Evolutionary conservation across 2,113 vertebrate genomes (phyloP).

Genomic region (Leptocoma aspasia): DNA sequence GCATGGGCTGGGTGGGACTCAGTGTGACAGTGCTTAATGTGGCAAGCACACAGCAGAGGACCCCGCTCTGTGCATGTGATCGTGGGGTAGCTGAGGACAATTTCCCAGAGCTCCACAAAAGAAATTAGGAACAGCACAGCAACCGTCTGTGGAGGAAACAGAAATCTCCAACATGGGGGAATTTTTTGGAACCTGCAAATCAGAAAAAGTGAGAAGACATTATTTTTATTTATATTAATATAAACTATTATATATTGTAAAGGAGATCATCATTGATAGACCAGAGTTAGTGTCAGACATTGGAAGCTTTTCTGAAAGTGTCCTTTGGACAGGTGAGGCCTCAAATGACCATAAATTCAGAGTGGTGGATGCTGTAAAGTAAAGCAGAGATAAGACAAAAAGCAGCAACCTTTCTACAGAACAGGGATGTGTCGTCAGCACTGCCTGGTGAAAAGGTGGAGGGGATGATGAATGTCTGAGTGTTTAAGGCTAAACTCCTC

Average conservation of each 20-base stretch:
- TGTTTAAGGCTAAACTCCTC: neutral
- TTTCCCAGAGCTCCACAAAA: neutral
- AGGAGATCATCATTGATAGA: neutral
- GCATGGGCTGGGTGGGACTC: fast-evolving
- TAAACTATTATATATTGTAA: neutral
- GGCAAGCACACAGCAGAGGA: neutral
- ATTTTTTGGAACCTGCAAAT: neutral
- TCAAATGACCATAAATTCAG: neutral
- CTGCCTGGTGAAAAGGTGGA: neutral
- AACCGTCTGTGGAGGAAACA: neutral
- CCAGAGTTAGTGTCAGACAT: neutral
- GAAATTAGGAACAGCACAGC: neutral
- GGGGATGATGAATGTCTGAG: neutral
- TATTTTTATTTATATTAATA: neutral
- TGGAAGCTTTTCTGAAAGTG: neutral
- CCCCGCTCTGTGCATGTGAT: fast-evolving
- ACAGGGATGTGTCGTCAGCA: neutral
- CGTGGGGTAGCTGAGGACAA: neutral
- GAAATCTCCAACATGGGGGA: neutral
- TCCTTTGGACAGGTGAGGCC: neutral
- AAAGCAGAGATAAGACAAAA: neutral
- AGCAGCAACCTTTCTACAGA: neutral
- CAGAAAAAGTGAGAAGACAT: neutral
- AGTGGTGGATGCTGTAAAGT: neutral
- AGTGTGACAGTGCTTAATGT: neutral